Evolutionary conservation across 2,797 vertebrate species (phyloP).

Genomic region (Tympanoctomys barrerae): DNA sequence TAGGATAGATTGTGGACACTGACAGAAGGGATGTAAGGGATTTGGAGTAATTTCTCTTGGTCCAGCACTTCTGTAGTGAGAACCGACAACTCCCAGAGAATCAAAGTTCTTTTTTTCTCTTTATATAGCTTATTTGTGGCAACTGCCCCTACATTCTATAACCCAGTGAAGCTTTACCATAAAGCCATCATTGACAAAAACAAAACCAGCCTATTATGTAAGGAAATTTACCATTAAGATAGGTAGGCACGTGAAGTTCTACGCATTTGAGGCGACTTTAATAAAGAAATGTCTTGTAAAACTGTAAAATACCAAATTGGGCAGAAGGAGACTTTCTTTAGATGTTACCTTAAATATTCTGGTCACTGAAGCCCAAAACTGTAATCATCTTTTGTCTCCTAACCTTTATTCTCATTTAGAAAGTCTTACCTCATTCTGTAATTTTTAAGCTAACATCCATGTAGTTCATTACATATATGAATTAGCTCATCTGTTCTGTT

Average conservation of each 20-base stretch:
- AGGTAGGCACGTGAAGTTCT: neutral
- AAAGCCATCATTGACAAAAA: slow-evolving; percentile 65
- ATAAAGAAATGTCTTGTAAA: neutral
- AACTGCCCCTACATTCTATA: slow-evolving; percentile 28
- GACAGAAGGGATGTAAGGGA: neutral
- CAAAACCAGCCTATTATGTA: slow-evolving; percentile 26
- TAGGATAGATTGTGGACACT: neutral
- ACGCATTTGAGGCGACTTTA: neutral
- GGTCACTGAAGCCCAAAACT: slow-evolving; percentile 17
- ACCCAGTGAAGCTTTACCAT: slow-evolving; percentile 64
- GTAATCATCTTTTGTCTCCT: neutral
- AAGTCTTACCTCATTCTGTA: neutral
- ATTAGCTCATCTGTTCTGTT: neutral
- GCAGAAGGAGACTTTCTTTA: slow-evolving; percentile 32
- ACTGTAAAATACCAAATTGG: neutral
- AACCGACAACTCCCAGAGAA: slow-evolving; percentile 50
- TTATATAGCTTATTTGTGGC: neutral
- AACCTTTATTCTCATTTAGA: neutral
- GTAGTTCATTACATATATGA: neutral
- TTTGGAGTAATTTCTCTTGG: slow-evolving; percentile 41
- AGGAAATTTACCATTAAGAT: slow-evolving; percentile 24
- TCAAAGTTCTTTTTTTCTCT: slow-evolving; percentile 28
- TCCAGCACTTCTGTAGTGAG: slow-evolving; percentile 11
- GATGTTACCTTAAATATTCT: neutral
- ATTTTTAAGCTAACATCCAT: slow-evolving; percentile 39